These are phyloP conservation scores for Drosophila varians DNA, from an alignment of 1,140 invertebrate species.

Conservation along the genomic window DNA sequence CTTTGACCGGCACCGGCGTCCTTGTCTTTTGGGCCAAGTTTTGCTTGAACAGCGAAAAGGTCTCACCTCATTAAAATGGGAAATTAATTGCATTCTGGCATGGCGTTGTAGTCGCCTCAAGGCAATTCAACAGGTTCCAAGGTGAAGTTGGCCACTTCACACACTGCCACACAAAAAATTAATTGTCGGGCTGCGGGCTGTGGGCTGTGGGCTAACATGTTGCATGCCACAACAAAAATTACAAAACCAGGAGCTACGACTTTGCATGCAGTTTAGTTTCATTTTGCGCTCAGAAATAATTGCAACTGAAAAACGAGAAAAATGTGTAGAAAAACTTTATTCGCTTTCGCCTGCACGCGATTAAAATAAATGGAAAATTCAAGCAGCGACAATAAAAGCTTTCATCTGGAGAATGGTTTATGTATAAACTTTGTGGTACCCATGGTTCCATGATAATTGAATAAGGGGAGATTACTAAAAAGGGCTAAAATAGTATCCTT, in stretches of 20 bases:
- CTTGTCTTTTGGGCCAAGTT: conserved; percentile 30
- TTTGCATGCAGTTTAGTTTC: conserved; percentile 65
- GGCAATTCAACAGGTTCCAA: conserved; percentile 73
- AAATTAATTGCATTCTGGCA: conserved; percentile 67
- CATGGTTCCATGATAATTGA: background rate
- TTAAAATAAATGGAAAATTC: conserved; percentile 30
- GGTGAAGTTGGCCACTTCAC: conserved; percentile 65
- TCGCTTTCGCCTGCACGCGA: conserved; percentile 46
- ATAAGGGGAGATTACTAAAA: background rate
- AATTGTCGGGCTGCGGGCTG: conserved; percentile 49
- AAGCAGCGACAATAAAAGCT: conserved; percentile 8
- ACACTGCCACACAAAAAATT: conserved; percentile 23
- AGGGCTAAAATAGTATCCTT: background rate
- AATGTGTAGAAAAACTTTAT: conserved; percentile 30
- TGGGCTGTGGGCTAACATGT: conserved; percentile 63
- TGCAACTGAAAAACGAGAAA: conserved; percentile 47
- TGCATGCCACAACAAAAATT: conserved; percentile 54
- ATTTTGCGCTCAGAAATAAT: conserved; percentile 66
- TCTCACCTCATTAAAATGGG: conserved; percentile 55
- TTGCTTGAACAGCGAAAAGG: conserved; percentile 48
- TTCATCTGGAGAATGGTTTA: conserved; percentile 4
- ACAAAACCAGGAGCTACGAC: conserved; percentile 17
- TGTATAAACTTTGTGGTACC: background rate
- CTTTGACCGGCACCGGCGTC: background rate
- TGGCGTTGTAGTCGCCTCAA: conserved; percentile 40